Conservation (phyloP, 2,888 invertebrate genomes). For the Pachymerium ferrugineum region DNA sequence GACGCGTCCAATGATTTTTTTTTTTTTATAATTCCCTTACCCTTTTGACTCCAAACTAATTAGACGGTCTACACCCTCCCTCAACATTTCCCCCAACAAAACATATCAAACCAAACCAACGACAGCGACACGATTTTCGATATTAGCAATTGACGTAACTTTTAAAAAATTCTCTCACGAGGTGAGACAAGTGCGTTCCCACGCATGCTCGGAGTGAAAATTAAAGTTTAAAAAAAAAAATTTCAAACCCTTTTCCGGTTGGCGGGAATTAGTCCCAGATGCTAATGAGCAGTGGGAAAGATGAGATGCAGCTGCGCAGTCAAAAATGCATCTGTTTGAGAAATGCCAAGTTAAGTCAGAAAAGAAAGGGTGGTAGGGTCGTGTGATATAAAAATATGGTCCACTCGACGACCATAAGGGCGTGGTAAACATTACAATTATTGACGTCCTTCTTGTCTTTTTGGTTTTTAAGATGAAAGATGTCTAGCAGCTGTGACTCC, state of each 20-base stretch:
- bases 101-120: background rate
- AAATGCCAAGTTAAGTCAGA: background rate
- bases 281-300: conserved; percentile 27
- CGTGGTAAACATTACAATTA: background rate
- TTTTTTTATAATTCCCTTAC: background rate
- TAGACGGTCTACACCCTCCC: background rate
- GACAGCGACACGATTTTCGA: background rate
- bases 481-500: conserved; percentile 17
- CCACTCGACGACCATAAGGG: conserved; percentile 15
- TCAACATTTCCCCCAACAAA: background rate
- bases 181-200: conserved; percentile 27
- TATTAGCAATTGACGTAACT: conserved; percentile 3
- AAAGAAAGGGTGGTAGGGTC: background rate
- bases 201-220: conserved; percentile 25
- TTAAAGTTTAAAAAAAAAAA: background rate
- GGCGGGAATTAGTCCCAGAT: conserved; percentile 27
- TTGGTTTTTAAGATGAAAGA: conserved; percentile 7
- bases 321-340: conserved; percentile 8
- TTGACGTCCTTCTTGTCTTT: conserved; percentile 16
- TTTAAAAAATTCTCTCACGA: conserved; percentile 8
- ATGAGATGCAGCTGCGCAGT: conserved; percentile 24
- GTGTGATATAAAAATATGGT: background rate
- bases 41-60: conserved; percentile 1
- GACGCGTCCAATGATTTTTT: background rate
- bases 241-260: conserved; percentile 23